Base-by-base conservation (phyloP, 2,113 vertebrate species). In the Ardeotis arabs region DNA sequence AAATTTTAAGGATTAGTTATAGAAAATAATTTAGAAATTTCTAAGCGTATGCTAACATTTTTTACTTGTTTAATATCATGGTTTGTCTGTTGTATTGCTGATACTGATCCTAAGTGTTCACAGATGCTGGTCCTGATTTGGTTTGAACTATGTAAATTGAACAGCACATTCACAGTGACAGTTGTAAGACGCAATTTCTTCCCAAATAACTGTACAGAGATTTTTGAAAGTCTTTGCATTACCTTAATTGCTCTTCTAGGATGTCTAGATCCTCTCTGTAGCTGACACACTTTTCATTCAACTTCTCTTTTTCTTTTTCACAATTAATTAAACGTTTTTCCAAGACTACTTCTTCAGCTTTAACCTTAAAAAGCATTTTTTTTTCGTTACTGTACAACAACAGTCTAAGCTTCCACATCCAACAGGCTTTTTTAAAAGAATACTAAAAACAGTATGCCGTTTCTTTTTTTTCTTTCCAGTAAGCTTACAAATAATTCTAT, bases 161-260 rank as follows among this genome's bases (percentile, higher is more conserved):
- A n/a, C 41, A 69, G 49, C 44, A 73, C 2, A 2, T 64, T 79
- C 49, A 50, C 21, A 31, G 53, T 37, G 23, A 69, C 29, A 55
- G 29, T 1, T 59, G 29, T 45, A 88, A 73, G 3, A 15, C 5
- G 21, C 9, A 64, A 55, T 49, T 95, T 89, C 29, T 87, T 81
- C 44, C 35, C n/a, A 60, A 75, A n/a, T 33, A 90, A 89, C 4
- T 2, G 11, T 7, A 70, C 15, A 68, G 58, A 77, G 14, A 60
- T 59, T 35, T 84, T 63, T 62, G 27, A 84, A 81, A 90, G 53
- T 15, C 14, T 84, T 35, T 52, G 12, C 1, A 2, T 58, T 98
- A 99, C 99, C 98, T 98, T 79, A 99, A 90, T 87, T 97, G 98
- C 45, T 98, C 98, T 82, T 95, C 97, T 67, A 98, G 95, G 69